Percentiles rank a stretch among this genome's conserved stretches.
These are phyloP conservation scores for Bos indicus DNA, from an alignment of 2,113 vertebrate species.

Conservation along the genomic window DNA sequence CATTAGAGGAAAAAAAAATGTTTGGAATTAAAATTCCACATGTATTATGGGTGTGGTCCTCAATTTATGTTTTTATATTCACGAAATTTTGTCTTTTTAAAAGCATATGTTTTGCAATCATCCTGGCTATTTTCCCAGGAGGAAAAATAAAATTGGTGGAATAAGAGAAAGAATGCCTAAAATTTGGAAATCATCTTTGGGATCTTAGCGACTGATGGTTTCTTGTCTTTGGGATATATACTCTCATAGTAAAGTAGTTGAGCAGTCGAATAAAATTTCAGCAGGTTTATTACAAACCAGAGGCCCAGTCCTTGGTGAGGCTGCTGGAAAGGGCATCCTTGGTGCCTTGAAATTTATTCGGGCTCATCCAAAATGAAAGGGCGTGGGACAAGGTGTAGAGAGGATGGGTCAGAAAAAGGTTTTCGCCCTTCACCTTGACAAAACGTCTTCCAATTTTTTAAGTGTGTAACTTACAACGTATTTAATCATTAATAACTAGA, in stretches of 20 bases:
- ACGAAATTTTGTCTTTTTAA: constrained; percentile 6
- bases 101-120: constrained; percentile 37
- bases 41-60: constrained; percentile 27
- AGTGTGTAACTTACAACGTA: background rate
- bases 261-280: background rate
- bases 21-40: constrained; percentile 36
- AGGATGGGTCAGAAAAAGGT: background rate
- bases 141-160: background rate
- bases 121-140: constrained; percentile 50
- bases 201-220: background rate
- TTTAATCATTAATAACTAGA: background rate
- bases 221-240: background rate
- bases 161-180: background rate
- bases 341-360: background rate
- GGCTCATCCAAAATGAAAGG: background rate
- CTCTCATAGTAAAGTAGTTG: background rate
- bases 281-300: background rate
- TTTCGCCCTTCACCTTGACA: background rate
- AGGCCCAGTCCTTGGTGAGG: background rate
- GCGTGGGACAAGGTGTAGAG: rapidly evolving
- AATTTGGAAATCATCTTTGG: background rate
- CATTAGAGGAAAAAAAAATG: background rate
- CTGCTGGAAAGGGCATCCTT: too few species aligned
- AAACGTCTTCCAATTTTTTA: background rate
- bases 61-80: background rate